These are phyloP conservation scores for Lymantria dispar DNA, from an alignment of 2,888 invertebrate genomes.

Conservation along the genomic window DNA sequence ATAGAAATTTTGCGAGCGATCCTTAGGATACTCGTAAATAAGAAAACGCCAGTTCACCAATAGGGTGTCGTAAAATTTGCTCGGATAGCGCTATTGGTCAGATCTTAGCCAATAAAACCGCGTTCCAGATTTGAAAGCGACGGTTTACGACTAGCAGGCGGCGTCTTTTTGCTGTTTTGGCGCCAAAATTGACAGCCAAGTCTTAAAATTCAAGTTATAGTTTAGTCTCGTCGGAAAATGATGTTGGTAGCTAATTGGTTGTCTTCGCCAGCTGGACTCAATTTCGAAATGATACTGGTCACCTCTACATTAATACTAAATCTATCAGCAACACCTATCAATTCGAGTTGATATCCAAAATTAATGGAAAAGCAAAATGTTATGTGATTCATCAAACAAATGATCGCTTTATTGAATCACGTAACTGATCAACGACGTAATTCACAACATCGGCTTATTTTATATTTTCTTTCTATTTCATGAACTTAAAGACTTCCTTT, in stretches of 20 bases:
- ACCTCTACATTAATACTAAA: background rate
- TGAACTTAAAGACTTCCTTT: too few relatives aligned
- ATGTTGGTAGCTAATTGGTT: slow-evolving; percentile 36
- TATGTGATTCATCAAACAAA: too few relatives aligned
- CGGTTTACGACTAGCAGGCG: slow-evolving; percentile 76
- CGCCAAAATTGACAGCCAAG: slow-evolving; percentile 74
- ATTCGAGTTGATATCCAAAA: background rate
- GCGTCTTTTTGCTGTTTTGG: slow-evolving; percentile 77
- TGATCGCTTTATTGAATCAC: too few relatives aligned
- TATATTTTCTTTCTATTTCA: too few relatives aligned
- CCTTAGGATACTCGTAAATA: slow-evolving; percentile 78
- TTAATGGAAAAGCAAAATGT: background rate
- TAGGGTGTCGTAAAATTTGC: slow-evolving; percentile 69
- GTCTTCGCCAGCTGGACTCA: slow-evolving; percentile 14
- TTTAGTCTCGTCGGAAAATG: slow-evolving; percentile 23
- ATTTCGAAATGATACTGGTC: background rate
- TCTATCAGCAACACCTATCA: background rate
- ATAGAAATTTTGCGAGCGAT: slow-evolving; percentile 80
- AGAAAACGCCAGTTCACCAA: slow-evolving; percentile 71
- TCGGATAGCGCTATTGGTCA: slow-evolving; percentile 68
- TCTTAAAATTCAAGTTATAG: slow-evolving; percentile 42
- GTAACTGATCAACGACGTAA: too few relatives aligned
- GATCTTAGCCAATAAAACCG: slow-evolving; percentile 61
- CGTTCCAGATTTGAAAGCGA: slow-evolving; percentile 75
- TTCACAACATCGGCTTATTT: too few relatives aligned